These are phyloP conservation scores for Bombus waltoni DNA, from an alignment of 1,140 invertebrate genomes.

Conservation along the genomic window DNA sequence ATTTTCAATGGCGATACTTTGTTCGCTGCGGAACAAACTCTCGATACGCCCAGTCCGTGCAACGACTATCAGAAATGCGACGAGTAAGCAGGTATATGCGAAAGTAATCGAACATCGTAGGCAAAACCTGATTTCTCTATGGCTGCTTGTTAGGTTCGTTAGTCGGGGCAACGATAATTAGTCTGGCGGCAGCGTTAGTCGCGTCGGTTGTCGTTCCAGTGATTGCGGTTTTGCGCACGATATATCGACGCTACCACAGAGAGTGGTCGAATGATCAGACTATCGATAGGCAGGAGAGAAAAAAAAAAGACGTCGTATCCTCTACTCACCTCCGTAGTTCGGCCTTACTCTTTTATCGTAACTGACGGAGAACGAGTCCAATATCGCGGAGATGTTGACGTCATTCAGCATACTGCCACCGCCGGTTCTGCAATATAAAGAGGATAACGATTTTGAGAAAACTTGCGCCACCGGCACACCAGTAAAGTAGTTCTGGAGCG, in stretches of 20 bases:
- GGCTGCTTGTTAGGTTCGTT: background rate
- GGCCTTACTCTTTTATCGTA: constrained; percentile 99
- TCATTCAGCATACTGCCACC: constrained; percentile 92
- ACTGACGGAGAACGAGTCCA: constrained; percentile 96
- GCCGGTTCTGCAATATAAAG: constrained; percentile 83
- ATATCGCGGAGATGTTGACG: constrained; percentile 95
- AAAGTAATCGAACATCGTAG: constrained; percentile 40
- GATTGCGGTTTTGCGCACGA: constrained; percentile 52
- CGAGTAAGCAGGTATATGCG: constrained; percentile 49
- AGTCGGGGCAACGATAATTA: constrained; percentile 10
- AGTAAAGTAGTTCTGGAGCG: background rate
- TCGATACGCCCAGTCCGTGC: constrained; percentile 55
- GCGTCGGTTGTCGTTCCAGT: background rate
- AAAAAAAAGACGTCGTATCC: constrained; percentile 30
- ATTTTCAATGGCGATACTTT: background rate
- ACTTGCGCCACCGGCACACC: background rate
- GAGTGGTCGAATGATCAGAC: constrained; percentile 55
- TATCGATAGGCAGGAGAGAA: constrained; percentile 51
- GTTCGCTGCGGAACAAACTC: constrained; percentile 53
- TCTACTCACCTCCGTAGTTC: constrained; percentile 96
- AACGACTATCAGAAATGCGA: constrained; percentile 61
- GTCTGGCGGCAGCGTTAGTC: background rate
- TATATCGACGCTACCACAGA: constrained; percentile 48
- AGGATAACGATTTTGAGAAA: constrained; percentile 49
- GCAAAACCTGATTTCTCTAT: constrained; percentile 45